phyloP scores from a whole-genome alignment of 2,113 vertebrate genomes.

The Boulengeromyrus knoepffleri region DNA sequence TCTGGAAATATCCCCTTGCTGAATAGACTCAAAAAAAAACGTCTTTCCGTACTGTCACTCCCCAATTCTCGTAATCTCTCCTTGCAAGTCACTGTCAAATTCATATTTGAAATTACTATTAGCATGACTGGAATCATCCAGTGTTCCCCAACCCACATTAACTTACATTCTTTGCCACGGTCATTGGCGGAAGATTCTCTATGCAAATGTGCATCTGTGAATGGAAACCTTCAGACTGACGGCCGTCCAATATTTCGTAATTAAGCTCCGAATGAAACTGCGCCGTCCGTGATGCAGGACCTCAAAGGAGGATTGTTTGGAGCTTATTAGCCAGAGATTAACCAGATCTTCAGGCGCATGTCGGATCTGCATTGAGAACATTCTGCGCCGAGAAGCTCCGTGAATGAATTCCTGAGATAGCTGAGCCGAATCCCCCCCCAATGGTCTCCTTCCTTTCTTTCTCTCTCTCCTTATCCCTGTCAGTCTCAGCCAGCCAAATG shows the following conservation, averaged over 20 bases:
- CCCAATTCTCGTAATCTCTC: not conserved
- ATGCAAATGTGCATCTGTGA: not conserved
- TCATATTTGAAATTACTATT: not conserved
- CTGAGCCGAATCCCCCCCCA: not conserved
- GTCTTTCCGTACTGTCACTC: not conserved
- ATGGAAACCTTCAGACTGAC: not conserved
- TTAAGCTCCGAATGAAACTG: not conserved
- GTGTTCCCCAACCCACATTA: not conserved
- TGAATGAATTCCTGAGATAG: not conserved
- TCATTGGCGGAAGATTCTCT: not conserved
- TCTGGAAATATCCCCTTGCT: not conserved
- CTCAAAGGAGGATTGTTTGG: not conserved
- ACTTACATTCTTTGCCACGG: not conserved
- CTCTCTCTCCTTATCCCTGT: not conserved
- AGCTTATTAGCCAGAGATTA: constrained; percentile 10
- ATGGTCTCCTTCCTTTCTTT: not conserved
- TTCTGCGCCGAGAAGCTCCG: not conserved
- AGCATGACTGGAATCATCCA: not conserved
- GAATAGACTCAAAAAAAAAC: not conserved
- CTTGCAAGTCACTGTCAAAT: not conserved
- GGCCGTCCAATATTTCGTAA: not conserved
- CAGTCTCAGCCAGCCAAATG: not conserved
- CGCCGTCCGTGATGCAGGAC: not conserved
- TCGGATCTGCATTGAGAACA: not conserved
- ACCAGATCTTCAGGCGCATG: not conserved